Conservation (phyloP, 1,140 invertebrate genomes). For the Penaeus chinensis region DNA sequence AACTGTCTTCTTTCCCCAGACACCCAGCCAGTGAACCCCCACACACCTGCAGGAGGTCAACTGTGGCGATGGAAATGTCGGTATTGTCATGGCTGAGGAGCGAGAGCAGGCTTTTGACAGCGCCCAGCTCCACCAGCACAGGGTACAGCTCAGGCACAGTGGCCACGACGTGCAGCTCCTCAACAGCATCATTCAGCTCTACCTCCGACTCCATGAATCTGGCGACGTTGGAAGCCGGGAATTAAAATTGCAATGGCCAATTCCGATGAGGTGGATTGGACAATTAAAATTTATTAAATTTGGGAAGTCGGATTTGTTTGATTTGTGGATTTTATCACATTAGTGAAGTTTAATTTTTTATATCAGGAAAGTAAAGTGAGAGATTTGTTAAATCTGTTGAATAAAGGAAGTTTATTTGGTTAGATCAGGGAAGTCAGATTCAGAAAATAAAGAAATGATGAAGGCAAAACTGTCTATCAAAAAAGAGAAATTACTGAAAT, state of each 20-base stretch:
- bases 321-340: too few relatives aligned
- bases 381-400: neutral
- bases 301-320: neutral
- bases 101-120: conserved; percentile 90
- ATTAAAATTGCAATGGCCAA: too few relatives aligned
- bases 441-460: neutral
- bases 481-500: too few relatives aligned
- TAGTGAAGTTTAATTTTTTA: neutral
- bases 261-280: neutral
- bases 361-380: too few relatives aligned
- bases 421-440: neutral
- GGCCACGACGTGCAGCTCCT: conserved; percentile 90
- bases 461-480: too few relatives aligned
- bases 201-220: conserved; percentile 99
- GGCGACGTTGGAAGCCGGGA: conserved; percentile 48
- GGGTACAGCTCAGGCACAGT: conserved; percentile 97
- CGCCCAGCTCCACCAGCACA: conserved; percentile 87
- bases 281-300: neutral
- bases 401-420: neutral
- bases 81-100: conserved; percentile 97
- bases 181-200: conserved; percentile 90
- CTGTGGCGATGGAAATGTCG: conserved; percentile 86
- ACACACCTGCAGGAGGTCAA: conserved; percentile 79
- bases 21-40: conserved; percentile 10
- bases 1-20: conserved; percentile 27